A percentile compares a stretch with the other conserved stretches of the same genome.
Evolutionary conservation across 2,888 invertebrate genomes (phyloP).

Genomic region (Acanthacorydalis orientalis): DNA sequence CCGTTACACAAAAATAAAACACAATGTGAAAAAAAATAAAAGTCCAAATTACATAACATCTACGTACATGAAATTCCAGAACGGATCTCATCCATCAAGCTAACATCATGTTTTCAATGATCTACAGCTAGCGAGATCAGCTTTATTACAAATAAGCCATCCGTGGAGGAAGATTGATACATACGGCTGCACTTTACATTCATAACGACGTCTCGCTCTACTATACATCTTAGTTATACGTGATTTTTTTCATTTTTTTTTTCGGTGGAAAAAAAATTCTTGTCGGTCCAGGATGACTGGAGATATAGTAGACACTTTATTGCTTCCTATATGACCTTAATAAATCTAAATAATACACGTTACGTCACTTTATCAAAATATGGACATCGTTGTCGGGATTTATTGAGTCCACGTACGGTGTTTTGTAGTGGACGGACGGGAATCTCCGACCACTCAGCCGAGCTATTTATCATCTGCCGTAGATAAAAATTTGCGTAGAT

Average conservation of each 20-base stretch:
- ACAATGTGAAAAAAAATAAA: no score
- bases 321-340: constrained; percentile 23
- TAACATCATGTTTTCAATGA: neutral
- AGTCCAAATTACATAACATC: neutral
- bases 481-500: no score
- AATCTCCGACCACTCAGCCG: no score
- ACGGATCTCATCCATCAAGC: neutral
- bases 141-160: no score
- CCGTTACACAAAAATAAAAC: no score
- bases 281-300: neutral
- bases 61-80: neutral
- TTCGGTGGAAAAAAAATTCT: neutral
- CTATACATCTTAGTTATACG: no score
- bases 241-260: neutral
- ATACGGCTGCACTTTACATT: no score
- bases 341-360: constrained; percentile 26
- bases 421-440: no score
- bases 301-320: constrained; percentile 13
- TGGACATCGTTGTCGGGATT: constrained; percentile 1
- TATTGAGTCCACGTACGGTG: neutral
- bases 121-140: neutral
- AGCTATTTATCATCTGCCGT: no score
- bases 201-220: no score
- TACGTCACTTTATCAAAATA: constrained; percentile 8
- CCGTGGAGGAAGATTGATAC: no score